Percentiles rank a stretch among this genome's conserved stretches.
Conservation (phyloP, 2,797 vertebrate species). For the Oreortyx pictus region DNA sequence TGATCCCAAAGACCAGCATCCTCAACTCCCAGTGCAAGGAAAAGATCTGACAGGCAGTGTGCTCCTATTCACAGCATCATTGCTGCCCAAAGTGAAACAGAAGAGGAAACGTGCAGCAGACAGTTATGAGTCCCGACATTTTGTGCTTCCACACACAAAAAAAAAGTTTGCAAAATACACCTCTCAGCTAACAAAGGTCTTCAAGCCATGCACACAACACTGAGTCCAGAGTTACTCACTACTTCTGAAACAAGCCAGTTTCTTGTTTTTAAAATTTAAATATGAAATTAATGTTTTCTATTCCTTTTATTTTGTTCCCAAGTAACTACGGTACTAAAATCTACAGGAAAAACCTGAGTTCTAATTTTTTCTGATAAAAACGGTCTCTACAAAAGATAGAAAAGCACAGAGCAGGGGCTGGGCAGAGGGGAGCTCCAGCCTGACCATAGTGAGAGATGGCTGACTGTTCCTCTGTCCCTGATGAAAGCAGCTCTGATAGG, state of each 20-base stretch:
- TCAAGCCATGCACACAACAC: not conserved
- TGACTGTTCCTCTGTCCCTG: not conserved
- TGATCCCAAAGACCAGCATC: not conserved
- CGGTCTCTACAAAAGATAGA: not conserved
- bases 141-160: not conserved
- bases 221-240: not conserved
- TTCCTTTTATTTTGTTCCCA: not conserved
- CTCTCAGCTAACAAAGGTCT: not conserved
- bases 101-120: not conserved
- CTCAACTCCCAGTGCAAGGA: not conserved
- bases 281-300: not conserved
- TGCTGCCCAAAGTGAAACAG: not conserved
- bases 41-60: not conserved
- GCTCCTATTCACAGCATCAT: not conserved
- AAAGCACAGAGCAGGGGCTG: not conserved
- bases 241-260: not conserved
- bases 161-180: not conserved
- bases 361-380: not conserved
- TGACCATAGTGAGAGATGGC: fast-evolving
- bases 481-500: fast-evolving
- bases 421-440: not conserved
- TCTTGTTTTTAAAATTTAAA: not conserved
- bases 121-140: not conserved
- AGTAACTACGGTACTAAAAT: not conserved
- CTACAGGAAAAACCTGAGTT: not conserved